A percentile compares a stretch with the other conserved stretches of the same genome.
Conservation (phyloP, 1,140 invertebrate genomes). For the Lepidurus arcticus region DNA sequence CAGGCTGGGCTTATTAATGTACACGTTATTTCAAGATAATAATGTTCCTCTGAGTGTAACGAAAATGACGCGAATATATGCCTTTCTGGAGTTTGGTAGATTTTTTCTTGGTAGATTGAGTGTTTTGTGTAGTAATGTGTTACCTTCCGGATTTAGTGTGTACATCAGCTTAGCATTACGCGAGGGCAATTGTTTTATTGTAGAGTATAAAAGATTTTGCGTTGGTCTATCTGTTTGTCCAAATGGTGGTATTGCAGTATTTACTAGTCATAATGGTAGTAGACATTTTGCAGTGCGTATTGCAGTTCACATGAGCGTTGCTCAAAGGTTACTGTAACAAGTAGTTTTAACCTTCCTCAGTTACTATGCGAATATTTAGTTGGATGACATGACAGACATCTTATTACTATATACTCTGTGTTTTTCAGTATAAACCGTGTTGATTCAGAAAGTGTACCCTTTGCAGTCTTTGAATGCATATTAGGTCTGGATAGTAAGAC, state of each 20-base stretch:
- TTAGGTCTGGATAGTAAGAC: not conserved
- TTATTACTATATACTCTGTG: not conserved
- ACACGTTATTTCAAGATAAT: not conserved
- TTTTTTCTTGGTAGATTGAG: not conserved
- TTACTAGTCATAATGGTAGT: not conserved
- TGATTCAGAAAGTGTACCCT: not conserved
- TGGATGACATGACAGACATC: not conserved
- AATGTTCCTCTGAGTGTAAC: not conserved
- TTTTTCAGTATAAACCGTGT: not conserved
- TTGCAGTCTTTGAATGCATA: not conserved
- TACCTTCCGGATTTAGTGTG: not conserved
- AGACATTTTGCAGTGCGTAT: not conserved
- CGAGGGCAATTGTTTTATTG: not conserved
- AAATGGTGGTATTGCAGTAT: not conserved
- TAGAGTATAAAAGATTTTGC: not conserved
- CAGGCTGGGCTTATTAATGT: not conserved
- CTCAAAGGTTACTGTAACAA: not conserved
- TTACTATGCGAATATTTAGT: not conserved
- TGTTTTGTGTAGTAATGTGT: not conserved
- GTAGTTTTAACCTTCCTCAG: not conserved
- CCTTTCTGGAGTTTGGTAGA: not conserved
- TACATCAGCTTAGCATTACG: not conserved
- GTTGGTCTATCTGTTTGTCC: not conserved
- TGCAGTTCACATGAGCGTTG: not conserved
- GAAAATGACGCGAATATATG: not conserved